Evolutionary conservation across 2,888 invertebrate genomes (phyloP).

Genomic region (Sylvicola cinctus): DNA sequence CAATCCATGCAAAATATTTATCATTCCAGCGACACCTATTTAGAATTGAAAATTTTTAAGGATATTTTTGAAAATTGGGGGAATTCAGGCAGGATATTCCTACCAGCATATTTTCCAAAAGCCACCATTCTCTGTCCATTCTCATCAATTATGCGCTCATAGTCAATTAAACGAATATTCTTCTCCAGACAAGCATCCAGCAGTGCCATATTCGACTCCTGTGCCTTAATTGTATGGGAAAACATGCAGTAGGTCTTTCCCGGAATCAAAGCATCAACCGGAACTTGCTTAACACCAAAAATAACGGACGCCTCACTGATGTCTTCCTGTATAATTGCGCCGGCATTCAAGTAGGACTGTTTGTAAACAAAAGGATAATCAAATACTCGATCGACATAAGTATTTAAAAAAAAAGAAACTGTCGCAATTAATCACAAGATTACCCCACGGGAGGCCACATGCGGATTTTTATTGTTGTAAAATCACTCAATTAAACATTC

Average conservation of each 20-base stretch:
- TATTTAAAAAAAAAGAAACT: no score
- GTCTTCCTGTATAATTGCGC: slow-evolving; percentile 88
- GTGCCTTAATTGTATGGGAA: slow-evolving; percentile 98
- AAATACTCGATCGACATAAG: no score
- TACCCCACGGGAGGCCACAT: no score
- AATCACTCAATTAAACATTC: no score
- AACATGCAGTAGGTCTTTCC: slow-evolving; percentile 98
- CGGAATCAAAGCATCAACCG: slow-evolving; percentile 77
- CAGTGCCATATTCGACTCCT: slow-evolving; percentile 93
- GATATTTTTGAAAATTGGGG: no score
- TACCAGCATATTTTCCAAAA: slow-evolving; percentile 89
- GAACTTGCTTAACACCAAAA: slow-evolving; percentile 84
- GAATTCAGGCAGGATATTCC: neutral
- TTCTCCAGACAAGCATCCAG: slow-evolving; percentile 90
- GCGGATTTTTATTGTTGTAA: no score
- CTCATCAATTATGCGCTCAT: slow-evolving; percentile 85
- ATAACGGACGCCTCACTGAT: slow-evolving; percentile 90
- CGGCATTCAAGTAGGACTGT: slow-evolving; percentile 75
- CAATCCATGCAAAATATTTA: slow-evolving; percentile 93
- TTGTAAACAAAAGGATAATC: no score
- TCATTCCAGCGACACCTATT: slow-evolving; percentile 86
- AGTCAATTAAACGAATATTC: slow-evolving; percentile 91
- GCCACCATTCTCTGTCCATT: slow-evolving; percentile 84
- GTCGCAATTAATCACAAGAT: no score
- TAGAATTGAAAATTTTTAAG: no score